Evolutionary conservation across 2,113 vertebrate genomes (phyloP), one percentile per base, ranked within the genome.

Genomic region (Boulengeromyrus knoepffleri): DNA sequence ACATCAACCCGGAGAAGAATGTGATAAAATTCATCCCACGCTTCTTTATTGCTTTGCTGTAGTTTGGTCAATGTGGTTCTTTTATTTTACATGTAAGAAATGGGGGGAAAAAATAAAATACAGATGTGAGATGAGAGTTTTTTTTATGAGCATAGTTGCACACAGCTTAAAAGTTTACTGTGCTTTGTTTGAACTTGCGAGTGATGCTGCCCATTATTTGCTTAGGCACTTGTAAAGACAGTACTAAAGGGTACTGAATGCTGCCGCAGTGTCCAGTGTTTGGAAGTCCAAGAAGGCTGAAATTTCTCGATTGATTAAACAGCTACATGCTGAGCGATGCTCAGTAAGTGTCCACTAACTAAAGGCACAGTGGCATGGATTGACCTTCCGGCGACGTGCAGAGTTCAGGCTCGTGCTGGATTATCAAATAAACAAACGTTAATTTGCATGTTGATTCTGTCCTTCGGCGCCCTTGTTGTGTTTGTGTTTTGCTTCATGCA

Each of bases 401-500:
- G 31, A 52, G 47, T 52, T 50, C 50, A 52, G 50, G 39, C 50
- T 53, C 21, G 27, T 87, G 83, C 83, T 12, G 83, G 83, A 47
- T 85, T 85, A 87, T 87, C 47, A 87, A 87, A 87, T 53, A 53
- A 87, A 53, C 85, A 53, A 52, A 53, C 50, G 49, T 87, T 87
- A 87, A 87, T 87, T 87, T 56, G 85, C 85, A 87, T 87, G 85
- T 87, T 87, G 85, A 56, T 53, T 87, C 85, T 53, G 85, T 56
- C 85, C 85, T 87, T 87, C 50, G 50, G 85, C 85, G 85, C 17
- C 85, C 85, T 87, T 87, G 85, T 53, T 87, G 50, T 87, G 85
- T 87, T 87, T 87, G 50, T 87, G 85, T 87, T 87, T 87, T 87
- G 85, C 50, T 87, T 87, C 85, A 87, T 87, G 85, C 85, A 87